These are phyloP conservation scores for Chaetodon trifascialis DNA, from an alignment of 2,113 vertebrate species.

Conservation along the genomic window DNA sequence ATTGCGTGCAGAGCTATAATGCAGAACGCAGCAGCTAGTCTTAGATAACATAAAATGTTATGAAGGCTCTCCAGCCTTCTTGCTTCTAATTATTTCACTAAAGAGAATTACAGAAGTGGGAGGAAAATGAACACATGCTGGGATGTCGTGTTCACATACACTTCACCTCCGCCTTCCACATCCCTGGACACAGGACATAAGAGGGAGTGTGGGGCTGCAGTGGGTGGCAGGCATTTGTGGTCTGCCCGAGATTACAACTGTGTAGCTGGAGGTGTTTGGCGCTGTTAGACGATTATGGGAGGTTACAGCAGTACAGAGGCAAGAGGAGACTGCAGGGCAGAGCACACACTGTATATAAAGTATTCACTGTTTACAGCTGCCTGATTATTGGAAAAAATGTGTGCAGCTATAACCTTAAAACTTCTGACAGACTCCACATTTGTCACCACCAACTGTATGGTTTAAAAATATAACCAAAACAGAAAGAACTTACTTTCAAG, in stretches of 20 bases:
- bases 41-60: constrained; percentile 59
- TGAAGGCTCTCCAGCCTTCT: constrained; percentile 26
- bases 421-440: background rate
- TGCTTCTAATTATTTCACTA: constrained; percentile 41
- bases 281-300: constrained; percentile 16
- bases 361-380: background rate
- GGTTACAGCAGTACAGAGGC: constrained; percentile 28
- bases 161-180: constrained; percentile 1
- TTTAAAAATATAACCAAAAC: background rate
- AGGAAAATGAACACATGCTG: constrained; percentile 11
- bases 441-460: background rate
- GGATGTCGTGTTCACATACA: constrained; percentile 11
- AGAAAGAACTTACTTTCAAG: too few relatives aligned
- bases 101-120: constrained; percentile 26
- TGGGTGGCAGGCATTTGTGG: constrained; percentile 28
- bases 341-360: constrained; percentile 3
- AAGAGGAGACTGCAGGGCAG: background rate
- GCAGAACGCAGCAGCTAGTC: constrained; percentile 42
- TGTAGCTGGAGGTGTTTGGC: constrained; percentile 12
- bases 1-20: constrained; percentile 48
- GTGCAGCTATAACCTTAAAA: background rate
- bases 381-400: background rate
- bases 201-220: background rate
- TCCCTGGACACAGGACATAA: background rate
- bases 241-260: constrained; percentile 20